Evolutionary conservation across 2,888 invertebrate genomes (phyloP).

Genomic region (Physocephala rufipes): DNA sequence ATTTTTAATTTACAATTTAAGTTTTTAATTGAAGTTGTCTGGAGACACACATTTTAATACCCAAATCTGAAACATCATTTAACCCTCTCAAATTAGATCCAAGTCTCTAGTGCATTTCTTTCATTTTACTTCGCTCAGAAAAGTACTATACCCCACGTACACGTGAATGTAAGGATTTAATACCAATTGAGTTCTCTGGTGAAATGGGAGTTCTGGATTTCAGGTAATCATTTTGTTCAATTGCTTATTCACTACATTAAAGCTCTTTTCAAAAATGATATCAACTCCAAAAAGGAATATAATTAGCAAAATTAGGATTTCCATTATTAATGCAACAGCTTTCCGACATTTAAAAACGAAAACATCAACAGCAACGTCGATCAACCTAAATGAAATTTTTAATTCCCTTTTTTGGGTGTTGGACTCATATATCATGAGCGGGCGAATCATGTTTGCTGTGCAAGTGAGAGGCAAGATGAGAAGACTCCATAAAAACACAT

Average conservation of each 20-base stretch:
- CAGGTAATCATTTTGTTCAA: no score
- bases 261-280: not conserved
- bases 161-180: not conserved
- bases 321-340: no score
- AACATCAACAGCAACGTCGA: slow-evolving; percentile 39
- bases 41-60: no score
- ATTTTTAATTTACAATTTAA: no score
- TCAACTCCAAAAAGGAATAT: not conserved
- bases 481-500: slow-evolving; percentile 32
- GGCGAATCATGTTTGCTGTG: slow-evolving; percentile 26
- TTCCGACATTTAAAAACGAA: not conserved
- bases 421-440: slow-evolving; percentile 64
- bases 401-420: slow-evolving; percentile 67
- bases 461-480: slow-evolving; percentile 38
- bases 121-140: no score
- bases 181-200: not conserved
- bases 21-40: no score
- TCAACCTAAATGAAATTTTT: slow-evolving; percentile 56
- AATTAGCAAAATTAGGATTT: not conserved
- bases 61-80: no score
- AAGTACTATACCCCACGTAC: no score
- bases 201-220: not conserved
- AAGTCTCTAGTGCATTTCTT: no score
- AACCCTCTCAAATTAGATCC: no score
- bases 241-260: no score